Evolutionary conservation across 2,113 vertebrate species (phyloP).

Genomic region (Centropus bengalensis): DNA sequence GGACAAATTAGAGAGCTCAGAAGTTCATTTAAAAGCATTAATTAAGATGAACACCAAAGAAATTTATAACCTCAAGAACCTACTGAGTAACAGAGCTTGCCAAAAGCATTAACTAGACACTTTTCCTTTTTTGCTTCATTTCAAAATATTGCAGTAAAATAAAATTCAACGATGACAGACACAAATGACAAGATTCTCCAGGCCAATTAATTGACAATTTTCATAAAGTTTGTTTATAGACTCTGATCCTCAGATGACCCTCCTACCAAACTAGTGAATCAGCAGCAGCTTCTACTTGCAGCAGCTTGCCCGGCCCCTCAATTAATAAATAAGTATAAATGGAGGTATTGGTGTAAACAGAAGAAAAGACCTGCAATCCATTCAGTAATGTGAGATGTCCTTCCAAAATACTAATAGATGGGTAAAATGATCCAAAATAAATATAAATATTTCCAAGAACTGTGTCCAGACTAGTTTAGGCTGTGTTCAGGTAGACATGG

Average conservation of each 20-base stretch:
- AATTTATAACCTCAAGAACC: conserved; percentile 12
- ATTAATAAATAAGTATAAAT: conserved; percentile 23
- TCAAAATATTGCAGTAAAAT: conserved; percentile 32
- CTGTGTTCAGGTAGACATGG: background rate
- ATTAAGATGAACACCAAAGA: conserved; percentile 9
- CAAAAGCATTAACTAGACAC: background rate
- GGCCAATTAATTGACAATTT: conserved; percentile 31
- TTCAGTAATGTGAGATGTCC: background rate
- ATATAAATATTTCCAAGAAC: background rate
- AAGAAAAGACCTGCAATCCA: background rate
- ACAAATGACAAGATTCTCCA: conserved; percentile 15
- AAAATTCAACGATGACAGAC: conserved; percentile 24
- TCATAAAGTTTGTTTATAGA: background rate
- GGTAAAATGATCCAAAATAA: background rate
- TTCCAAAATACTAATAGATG: background rate
- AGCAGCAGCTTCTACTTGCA: background rate
- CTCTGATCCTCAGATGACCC: conserved; percentile 7
- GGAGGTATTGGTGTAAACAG: background rate
- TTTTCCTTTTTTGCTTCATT: background rate
- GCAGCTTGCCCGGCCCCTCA: background rate
- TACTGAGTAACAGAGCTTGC: conserved; percentile 18
- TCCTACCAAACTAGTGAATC: conserved; percentile 1
- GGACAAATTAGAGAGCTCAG: conserved; percentile 10
- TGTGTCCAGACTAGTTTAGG: background rate
- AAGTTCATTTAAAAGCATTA: conserved; percentile 51